Evolutionary conservation across 2,888 invertebrate genomes (phyloP).

Genomic region (Lypha dubia): DNA sequence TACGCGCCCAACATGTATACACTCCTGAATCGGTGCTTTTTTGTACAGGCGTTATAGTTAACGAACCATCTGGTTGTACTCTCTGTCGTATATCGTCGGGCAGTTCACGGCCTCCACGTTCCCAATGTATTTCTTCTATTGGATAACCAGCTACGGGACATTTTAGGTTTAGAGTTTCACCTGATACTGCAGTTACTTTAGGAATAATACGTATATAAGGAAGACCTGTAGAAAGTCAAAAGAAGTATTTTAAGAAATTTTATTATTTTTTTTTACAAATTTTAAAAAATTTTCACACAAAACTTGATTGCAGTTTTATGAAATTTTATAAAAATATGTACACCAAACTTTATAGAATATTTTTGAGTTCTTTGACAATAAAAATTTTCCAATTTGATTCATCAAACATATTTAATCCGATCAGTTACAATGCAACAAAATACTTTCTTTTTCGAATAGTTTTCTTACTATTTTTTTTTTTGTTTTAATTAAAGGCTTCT

Average conservation of each 20-base stretch:
- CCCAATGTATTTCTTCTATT: conserved; percentile 91
- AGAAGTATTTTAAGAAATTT: not conserved
- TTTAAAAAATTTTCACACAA: no score
- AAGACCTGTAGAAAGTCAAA: conserved; percentile 85
- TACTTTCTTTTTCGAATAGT: no score
- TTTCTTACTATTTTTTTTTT: no score
- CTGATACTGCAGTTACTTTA: conserved; percentile 92
- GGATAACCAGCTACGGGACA: conserved; percentile 94
- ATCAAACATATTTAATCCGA: no score
- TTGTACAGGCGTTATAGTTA: conserved; percentile 90
- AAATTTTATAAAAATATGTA: no score
- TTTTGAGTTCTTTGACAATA: no score
- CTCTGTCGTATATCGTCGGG: conserved; percentile 92
- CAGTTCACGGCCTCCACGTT: conserved; percentile 88
- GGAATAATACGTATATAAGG: conserved; percentile 91
- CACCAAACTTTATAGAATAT: no score
- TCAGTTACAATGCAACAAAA: no score
- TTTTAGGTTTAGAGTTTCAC: conserved; percentile 88
- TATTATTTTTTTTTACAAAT: no score
- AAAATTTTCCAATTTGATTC: no score
- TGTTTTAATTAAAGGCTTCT: no score
- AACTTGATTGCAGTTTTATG: no score
- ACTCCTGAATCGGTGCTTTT: conserved; percentile 90
- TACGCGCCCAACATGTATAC: conserved; percentile 91
- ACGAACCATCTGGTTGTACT: conserved; percentile 89